These are phyloP conservation scores for Ephialtes manifestator DNA, from an alignment of 2,888 invertebrate species.

Conservation along the genomic window DNA sequence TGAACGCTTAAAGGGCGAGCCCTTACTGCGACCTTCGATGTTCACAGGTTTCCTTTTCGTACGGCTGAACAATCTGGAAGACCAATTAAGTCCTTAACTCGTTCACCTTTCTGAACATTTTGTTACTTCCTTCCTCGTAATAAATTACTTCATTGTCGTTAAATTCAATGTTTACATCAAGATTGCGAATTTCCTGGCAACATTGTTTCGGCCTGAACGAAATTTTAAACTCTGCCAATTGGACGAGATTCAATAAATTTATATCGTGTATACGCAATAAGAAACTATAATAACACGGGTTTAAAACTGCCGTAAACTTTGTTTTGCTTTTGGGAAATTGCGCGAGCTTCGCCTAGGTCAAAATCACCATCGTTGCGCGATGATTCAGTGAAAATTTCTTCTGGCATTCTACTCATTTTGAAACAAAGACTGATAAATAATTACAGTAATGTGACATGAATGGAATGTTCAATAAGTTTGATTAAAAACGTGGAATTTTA, in stretches of 20 bases:
- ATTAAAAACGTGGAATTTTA: no score
- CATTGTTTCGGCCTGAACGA: not conserved
- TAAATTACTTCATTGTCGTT: not conserved
- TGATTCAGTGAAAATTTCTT: no score
- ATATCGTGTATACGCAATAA: no score
- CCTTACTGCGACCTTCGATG: slow-evolving; percentile 56
- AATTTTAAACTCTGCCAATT: not conserved
- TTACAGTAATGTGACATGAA: no score
- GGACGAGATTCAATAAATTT: not conserved
- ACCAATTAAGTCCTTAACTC: not conserved
- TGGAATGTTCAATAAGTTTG: no score
- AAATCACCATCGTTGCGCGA: no score
- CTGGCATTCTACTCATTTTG: no score
- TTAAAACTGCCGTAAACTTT: not conserved
- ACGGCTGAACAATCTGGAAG: not conserved
- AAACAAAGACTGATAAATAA: no score
- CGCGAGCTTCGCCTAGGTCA: no score
- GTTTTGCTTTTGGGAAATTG: not conserved
- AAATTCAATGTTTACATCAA: not conserved
- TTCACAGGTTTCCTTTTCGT: slow-evolving; percentile 24
- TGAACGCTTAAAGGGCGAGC: slow-evolving; percentile 60
- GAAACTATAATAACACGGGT: not conserved
- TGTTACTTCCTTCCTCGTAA: not conserved
- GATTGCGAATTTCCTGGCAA: not conserved
- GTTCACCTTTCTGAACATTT: not conserved